Percentiles rank a stretch among this genome's conserved stretches.
phyloP scores from a whole-genome alignment of 2,113 vertebrate genomes.

The Python bivittatus region DNA sequence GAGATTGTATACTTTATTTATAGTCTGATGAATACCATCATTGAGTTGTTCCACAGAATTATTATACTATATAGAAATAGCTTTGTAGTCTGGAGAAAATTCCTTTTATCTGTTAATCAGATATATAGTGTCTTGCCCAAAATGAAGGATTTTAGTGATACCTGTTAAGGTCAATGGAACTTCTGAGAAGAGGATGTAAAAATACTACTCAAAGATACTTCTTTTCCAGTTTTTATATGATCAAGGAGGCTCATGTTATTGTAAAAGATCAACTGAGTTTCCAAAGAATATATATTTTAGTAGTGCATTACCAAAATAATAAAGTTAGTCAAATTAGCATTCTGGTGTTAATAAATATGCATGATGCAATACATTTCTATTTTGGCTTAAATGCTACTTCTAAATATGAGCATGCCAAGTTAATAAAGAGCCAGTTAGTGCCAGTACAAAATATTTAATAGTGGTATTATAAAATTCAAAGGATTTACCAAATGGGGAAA shows the following conservation, averaged over 20 bases:
- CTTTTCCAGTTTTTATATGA: background rate
- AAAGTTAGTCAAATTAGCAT: background rate
- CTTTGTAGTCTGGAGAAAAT: background rate
- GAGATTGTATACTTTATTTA: background rate
- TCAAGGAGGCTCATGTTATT: background rate
- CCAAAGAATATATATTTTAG: background rate
- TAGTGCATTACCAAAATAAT: background rate
- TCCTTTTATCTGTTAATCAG: background rate
- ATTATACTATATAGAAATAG: conserved; percentile 2
- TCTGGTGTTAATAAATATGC: background rate
- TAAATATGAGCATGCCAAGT: background rate
- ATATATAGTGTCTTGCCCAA: background rate
- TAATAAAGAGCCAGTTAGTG: background rate
- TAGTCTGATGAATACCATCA: conserved; percentile 9
- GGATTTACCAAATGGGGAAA: background rate
- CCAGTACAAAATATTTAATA: background rate
- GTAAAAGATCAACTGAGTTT: background rate
- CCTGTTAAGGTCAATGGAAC: background rate
- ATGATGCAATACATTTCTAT: background rate
- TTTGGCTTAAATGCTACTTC: background rate
- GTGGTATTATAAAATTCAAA: background rate
- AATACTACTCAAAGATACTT: background rate
- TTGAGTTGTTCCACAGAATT: conserved; percentile 4
- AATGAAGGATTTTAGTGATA: background rate
- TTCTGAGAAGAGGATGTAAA: background rate